These are phyloP conservation scores for Calidris pugnax DNA, from an alignment of 2,113 vertebrate species.

Conservation along the genomic window DNA sequence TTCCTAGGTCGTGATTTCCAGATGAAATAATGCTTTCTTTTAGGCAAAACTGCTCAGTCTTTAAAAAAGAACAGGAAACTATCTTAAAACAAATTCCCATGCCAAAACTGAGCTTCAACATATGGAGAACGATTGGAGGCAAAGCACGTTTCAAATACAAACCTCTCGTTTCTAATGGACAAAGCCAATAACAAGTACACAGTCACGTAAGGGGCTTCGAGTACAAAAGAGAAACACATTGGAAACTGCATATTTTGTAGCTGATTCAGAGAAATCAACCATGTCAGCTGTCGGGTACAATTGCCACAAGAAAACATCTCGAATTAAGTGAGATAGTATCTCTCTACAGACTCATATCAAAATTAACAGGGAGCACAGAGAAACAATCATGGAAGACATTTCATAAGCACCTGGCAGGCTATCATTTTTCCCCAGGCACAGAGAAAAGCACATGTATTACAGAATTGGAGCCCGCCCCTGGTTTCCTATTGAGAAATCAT, in stretches of 20 bases:
- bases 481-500: conserved; percentile 2
- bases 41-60: neutral
- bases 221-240: neutral
- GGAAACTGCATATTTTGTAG: neutral
- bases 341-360: conserved; percentile 31
- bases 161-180: neutral
- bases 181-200: neutral
- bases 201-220: neutral
- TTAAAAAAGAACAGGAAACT: neutral
- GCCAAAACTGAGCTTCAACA: neutral
- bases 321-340: conserved; percentile 28
- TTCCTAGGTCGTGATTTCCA: conserved; percentile 5
- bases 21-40: conserved; percentile 39
- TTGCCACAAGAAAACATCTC: conserved; percentile 33
- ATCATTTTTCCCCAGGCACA: conserved; percentile 41
- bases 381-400: conserved; percentile 31
- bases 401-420: conserved; percentile 21
- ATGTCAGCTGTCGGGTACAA: conserved; percentile 1
- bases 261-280: conserved; percentile 7
- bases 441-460: neutral
- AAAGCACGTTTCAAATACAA: neutral
- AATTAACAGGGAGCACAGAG: conserved; percentile 32
- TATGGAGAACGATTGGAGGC: neutral
- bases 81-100: conserved; percentile 1
- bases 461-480: neutral